phyloP scores from a whole-genome alignment of 2,113 vertebrate species.

The Paraplagusia blochii region DNA sequence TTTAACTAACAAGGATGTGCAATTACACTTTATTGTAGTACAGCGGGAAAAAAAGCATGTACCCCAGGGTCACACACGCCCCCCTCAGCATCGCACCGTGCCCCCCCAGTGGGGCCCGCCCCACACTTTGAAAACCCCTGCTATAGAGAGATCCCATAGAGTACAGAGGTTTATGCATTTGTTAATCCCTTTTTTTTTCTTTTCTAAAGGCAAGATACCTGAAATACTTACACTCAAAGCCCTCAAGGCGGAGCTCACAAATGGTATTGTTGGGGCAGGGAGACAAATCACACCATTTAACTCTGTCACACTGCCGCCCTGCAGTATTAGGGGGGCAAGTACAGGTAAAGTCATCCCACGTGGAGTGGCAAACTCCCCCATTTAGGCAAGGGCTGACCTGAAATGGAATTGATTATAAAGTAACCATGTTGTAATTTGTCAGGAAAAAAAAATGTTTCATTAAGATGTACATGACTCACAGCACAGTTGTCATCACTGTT shows the following conservation, averaged over 20 bases:
- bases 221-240: constrained; percentile 87
- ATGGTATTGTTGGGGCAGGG: constrained; percentile 79
- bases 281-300: constrained; percentile 84
- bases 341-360: constrained; percentile 89
- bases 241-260: constrained; percentile 76
- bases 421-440: too few species aligned
- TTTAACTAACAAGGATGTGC: too few species aligned
- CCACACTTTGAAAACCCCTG: too few species aligned
- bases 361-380: constrained; percentile 82
- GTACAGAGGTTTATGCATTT: too few species aligned
- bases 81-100: too few species aligned
- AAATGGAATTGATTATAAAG: constrained; percentile 11
- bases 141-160: too few species aligned
- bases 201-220: not conserved
- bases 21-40: too few species aligned
- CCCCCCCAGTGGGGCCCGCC: too few species aligned
- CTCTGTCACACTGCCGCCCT: constrained; percentile 82
- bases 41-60: too few species aligned
- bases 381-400: constrained; percentile 86
- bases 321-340: constrained; percentile 83
- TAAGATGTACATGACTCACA: constrained; percentile 67
- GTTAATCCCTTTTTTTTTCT: not conserved
- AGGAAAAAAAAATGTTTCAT: not conserved
- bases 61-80: too few species aligned
- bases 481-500: constrained; percentile 79